Base-by-base conservation (phyloP, 2,888 invertebrate genomes). In the Sphaerophoria taeniata region DNA sequence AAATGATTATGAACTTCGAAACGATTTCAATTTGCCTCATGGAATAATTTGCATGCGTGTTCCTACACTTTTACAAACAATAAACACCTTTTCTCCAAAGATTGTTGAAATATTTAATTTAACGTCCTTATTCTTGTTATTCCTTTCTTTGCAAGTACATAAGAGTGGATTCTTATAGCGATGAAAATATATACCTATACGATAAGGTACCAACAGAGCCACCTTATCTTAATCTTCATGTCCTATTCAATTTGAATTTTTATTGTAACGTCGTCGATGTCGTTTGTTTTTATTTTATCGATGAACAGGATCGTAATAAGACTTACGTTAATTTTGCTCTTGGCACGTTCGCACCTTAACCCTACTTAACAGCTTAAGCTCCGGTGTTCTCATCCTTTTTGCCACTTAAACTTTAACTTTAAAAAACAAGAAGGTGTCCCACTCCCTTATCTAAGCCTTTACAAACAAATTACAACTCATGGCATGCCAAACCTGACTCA, bases 271-370 rank as follows among this genome's bases (percentile, higher is more conserved):
- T 70, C 14, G 14, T 70, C 14, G 14, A 2, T 51, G 33, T 70
- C 63, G 63, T 70, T 63, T 71, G 61, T 61, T 55, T 53, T 33
- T 60, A 72, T 61, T 53, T 45, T 47, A 43, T 81, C 58, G 60
- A 67, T 55, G 60, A 67, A 67, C 55, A 47, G 55, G 16, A 11
- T 55, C 65, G 51, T 72, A 77, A 53, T 31, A 53, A 36, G 47
- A 53, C 73, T 60, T 58, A 39, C 47, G 31, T 53, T 58, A 33
- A 65, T 71, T 43, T 16, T n/a, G 11, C 39, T 11, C 12, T 34
- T 16, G 9, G 36, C 16, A 49, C 63, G 55, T 60, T 76, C 36
- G 12, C 71, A 82, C 67, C 72, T 71, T 75, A 43, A 80, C 43
- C 71, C 58, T 43, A 65, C 39, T 61, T 60, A 71, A 60, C 53